Evolutionary conservation across 2,113 vertebrate genomes (phyloP).

Genomic region (Alethe castanea): DNA sequence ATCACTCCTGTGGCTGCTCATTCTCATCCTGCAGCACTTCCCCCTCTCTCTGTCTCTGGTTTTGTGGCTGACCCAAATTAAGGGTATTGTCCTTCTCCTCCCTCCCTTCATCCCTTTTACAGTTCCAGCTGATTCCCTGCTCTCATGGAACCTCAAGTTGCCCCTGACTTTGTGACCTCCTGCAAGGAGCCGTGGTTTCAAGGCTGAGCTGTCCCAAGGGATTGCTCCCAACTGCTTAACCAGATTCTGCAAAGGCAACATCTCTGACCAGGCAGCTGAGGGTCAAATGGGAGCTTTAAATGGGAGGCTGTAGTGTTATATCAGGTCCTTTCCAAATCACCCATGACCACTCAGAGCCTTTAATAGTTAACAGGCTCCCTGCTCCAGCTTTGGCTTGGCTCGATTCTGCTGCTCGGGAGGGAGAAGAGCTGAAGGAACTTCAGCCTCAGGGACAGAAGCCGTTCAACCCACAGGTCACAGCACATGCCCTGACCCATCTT

Average conservation of each 20-base stretch:
- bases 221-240: neutral
- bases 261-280: neutral
- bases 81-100: neutral
- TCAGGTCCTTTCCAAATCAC: neutral
- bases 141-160: neutral
- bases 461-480: neutral
- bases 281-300: neutral
- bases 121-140: neutral
- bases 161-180: neutral
- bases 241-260: neutral
- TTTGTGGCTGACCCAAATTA: neutral
- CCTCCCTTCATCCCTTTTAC: neutral
- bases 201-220: neutral
- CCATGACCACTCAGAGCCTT: neutral
- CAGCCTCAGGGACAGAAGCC: neutral
- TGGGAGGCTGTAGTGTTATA: neutral
- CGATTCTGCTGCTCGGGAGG: fast-evolving
- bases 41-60: neutral
- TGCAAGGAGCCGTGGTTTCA: neutral
- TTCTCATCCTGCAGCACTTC: neutral
- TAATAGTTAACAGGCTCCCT: neutral
- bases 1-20: neutral
- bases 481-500: neutral
- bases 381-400: neutral
- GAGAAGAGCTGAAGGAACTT: neutral